A percentile compares a stretch with the other conserved stretches of the same genome.
phyloP scores from a whole-genome alignment of 2,113 vertebrate species.

The Sceloporus tristichus region DNA sequence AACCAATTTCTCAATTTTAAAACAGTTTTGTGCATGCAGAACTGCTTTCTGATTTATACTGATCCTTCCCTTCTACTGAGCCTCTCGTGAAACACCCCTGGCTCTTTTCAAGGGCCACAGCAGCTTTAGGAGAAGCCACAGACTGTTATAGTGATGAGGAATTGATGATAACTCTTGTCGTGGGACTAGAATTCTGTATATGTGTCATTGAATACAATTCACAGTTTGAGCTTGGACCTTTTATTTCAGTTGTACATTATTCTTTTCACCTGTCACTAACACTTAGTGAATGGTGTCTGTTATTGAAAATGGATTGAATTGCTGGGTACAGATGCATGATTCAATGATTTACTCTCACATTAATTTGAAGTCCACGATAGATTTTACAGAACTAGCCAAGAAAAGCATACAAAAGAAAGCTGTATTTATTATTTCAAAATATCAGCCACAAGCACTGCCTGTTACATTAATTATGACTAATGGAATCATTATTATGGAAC shows the following conservation, averaged over 20 bases:
- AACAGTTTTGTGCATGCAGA: neutral
- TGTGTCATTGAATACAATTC: neutral
- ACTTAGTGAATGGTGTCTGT: neutral
- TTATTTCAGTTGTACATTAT: neutral
- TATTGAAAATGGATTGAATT: neutral
- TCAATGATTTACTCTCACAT: neutral
- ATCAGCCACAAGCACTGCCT: conserved; percentile 54
- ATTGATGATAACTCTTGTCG: neutral
- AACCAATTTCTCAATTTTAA: neutral
- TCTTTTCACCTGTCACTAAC: neutral
- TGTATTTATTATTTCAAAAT: conserved; percentile 40
- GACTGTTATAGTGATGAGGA: neutral
- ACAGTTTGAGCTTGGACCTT: neutral
- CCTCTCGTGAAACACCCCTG: no score
- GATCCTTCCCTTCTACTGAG: neutral
- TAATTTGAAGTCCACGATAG: neutral
- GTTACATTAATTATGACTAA: conserved; percentile 63
- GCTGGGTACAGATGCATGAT: neutral
- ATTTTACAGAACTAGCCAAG: conserved; percentile 14
- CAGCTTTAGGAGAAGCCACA: neutral
- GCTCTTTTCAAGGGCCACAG: neutral
- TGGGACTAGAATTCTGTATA: neutral
- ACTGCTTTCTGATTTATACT: neutral
- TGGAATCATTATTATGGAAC: conserved; percentile 35
- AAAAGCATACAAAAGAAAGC: conserved; percentile 36